Percentiles rank a stretch among this genome's conserved stretches.
phyloP scores from a whole-genome alignment of 2,888 invertebrate species.

The Caenorhabditis sp. region DNA sequence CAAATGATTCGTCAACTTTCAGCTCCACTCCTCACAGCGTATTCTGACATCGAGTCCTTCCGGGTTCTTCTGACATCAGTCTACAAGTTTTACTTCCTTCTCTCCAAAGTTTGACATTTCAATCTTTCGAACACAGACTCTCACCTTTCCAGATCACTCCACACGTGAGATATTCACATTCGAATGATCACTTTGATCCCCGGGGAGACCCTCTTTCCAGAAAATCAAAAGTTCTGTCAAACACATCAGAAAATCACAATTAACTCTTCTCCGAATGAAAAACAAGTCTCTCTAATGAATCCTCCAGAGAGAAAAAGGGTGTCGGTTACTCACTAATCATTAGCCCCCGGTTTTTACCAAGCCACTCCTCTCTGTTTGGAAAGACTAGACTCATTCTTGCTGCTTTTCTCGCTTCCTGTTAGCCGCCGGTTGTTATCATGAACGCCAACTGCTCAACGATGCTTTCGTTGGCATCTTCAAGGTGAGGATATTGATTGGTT shows the following conservation, averaged over 20 bases:
- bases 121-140: no score
- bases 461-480: constrained; percentile 14
- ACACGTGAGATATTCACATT: neutral
- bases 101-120: no score
- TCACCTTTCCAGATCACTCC: no score
- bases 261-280: neutral
- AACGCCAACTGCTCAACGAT: constrained; percentile 36
- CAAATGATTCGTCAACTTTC: no score
- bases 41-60: no score
- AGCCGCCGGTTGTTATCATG: constrained; percentile 5
- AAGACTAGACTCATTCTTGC: constrained; percentile 4
- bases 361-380: constrained; percentile 26
- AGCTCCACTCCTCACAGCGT: no score
- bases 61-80: no score
- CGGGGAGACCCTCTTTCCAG: neutral
- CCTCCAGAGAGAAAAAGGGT: constrained; percentile 16
- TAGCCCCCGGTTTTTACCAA: neutral
- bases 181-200: neutral
- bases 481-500: constrained; percentile 2
- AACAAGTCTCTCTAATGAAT: constrained; percentile 1
- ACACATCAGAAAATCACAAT: constrained; percentile 7
- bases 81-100: no score
- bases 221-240: neutral
- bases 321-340: constrained; percentile 24
- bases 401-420: neutral